Base-by-base conservation (phyloP, 2,888 invertebrate genomes). In the Cryptocheilus praepositus region DNA sequence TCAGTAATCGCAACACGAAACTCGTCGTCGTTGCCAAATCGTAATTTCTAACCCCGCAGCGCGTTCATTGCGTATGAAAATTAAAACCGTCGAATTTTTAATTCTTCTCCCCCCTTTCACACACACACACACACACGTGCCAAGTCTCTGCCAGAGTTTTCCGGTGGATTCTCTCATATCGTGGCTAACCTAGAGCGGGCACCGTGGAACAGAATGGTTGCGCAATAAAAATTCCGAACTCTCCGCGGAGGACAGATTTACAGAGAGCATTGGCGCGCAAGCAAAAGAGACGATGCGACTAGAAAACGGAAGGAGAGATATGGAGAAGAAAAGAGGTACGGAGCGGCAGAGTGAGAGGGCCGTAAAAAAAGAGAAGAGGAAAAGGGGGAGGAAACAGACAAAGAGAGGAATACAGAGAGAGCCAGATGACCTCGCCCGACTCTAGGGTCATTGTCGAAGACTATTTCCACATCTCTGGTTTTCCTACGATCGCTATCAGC, bases 381-480 rank as follows among this genome's bases (percentile, higher is more conserved):
- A 54, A 58, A 25, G 44, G 45, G 7, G 49, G 43, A 4, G 19
- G 11, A 16, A n/a, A n/a, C n/a, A n/a, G 18, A 15, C 15, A 28
- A 22, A 51, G 25, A 25, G 25, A 5, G 25, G 22, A 46, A 22
- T 21, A 36, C 11, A 11, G 61, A 61, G 53, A 60, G 56, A 15
- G 46, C 54, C 58, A 56, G 60, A 21, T 53, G 53, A 53, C 62
- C 62, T 62, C 62, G n/a, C 15, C 45, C 43, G 44, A 61, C 52
- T 51, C 55, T 43, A 25, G n/a, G 18, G 49, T 51, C 61, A 61
- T 66, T 51, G 22, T 66, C 56, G 49, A 16, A 61, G 56, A 61
- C 16, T 43, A 56, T 66, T 62, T 62, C 28, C 19, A 16, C 51
- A 55, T 62, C 62, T 62, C 55, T 55, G 19, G 16, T 19, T 49